These are phyloP conservation scores for Pelochelys cantorii DNA, from an alignment of 2,797 vertebrate species.

Conservation along the genomic window DNA sequence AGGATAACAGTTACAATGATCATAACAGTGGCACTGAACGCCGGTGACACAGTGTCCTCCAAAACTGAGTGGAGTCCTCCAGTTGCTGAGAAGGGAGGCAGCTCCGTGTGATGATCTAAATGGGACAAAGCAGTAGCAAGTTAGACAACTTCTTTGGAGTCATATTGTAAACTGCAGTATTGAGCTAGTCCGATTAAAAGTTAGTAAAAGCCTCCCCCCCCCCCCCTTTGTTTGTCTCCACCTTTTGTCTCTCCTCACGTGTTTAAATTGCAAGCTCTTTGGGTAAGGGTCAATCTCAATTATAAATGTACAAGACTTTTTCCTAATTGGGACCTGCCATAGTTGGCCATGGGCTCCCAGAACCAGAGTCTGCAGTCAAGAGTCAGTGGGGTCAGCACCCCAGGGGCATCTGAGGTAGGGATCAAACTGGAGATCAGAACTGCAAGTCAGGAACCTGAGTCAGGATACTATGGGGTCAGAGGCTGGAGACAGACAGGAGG, in stretches of 20 bases:
- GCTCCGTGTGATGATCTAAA: slow-evolving; percentile 50
- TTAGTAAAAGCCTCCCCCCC: not conserved
- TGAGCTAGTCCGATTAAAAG: not conserved
- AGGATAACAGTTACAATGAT: slow-evolving; percentile 76
- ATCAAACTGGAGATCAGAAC: not conserved
- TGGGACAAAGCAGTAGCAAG: not conserved
- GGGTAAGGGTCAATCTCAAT: rapidly evolving
- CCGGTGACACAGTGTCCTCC: slow-evolving; percentile 69
- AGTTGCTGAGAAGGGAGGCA: slow-evolving; percentile 20
- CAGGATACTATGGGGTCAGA: not conserved
- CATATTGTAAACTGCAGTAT: not conserved
- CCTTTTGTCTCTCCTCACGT: not conserved
- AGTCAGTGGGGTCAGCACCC: not conserved
- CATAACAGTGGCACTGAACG: slow-evolving; percentile 78
- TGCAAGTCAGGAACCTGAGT: not conserved
- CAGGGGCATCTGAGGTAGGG: not conserved
- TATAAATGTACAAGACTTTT: not conserved
- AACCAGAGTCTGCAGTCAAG: not conserved
- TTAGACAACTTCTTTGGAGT: not conserved
- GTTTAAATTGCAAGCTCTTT: not conserved
- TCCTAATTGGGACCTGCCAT: not conserved
- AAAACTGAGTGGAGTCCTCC: slow-evolving; percentile 69
- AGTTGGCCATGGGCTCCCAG: not conserved
- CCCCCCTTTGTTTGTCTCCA: not conserved
- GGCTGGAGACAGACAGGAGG: not conserved